These are phyloP conservation scores for Sepiola atlantica DNA, from an alignment of 2,888 invertebrate genomes.

Conservation along the genomic window DNA sequence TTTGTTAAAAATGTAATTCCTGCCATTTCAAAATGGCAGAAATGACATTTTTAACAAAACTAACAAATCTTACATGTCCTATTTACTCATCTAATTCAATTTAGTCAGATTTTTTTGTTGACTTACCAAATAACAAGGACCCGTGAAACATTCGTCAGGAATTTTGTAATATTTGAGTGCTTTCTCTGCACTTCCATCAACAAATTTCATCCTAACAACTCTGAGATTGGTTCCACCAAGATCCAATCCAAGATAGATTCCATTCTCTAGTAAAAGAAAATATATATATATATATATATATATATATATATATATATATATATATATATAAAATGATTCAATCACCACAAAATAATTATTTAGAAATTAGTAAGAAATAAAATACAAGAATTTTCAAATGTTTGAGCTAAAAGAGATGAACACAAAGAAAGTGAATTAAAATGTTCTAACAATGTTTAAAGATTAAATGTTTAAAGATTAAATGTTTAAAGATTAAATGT, in stretches of 20 bases:
- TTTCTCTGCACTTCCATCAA: slow-evolving; percentile 63
- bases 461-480: too few species aligned
- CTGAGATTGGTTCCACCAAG: slow-evolving; percentile 89
- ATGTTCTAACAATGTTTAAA: too few species aligned
- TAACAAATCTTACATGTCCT: neutral
- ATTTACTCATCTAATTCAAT: neutral
- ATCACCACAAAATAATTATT: too few species aligned
- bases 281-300: neutral
- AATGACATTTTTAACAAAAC: neutral
- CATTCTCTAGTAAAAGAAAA: slow-evolving; percentile 79
- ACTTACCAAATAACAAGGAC: slow-evolving; percentile 59
- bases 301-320: too few species aligned
- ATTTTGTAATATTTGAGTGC: slow-evolving; percentile 67
- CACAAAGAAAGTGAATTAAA: too few species aligned
- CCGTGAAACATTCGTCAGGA: slow-evolving; percentile 61
- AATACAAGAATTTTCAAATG: too few species aligned
- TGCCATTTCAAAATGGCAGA: too few species aligned
- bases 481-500: too few species aligned
- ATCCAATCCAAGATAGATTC: slow-evolving; percentile 85
- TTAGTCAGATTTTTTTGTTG: neutral
- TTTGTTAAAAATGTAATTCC: too few species aligned
- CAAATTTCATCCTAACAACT: slow-evolving; percentile 81
- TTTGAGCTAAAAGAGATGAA: too few species aligned
- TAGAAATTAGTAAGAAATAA: too few species aligned
- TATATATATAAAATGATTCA: too few species aligned